These are phyloP conservation scores for Tyrannus savana DNA, from an alignment of 2,113 vertebrate genomes.

Conservation along the genomic window DNA sequence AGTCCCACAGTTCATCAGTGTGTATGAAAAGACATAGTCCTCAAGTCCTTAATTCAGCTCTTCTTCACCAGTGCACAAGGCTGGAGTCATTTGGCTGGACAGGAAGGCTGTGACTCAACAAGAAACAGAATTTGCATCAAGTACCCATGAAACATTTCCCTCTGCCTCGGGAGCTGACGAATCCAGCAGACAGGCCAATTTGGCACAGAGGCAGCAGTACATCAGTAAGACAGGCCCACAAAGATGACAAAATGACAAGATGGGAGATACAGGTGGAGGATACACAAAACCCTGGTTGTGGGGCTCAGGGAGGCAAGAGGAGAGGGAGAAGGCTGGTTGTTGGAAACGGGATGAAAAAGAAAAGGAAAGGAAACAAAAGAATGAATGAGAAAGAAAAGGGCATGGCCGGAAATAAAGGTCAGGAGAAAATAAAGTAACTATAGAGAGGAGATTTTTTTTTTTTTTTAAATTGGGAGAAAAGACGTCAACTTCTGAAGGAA, in stretches of 20 bases:
- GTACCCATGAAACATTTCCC: neutral
- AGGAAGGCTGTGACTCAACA: neutral
- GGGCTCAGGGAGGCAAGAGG: neutral
- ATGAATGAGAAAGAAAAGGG: neutral
- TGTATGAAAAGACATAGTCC: neutral
- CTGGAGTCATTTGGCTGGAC: neutral
- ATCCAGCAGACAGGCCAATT: neutral
- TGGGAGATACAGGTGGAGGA: neutral
- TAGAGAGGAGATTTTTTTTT: neutral
- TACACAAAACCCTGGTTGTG: neutral
- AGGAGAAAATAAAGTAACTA: neutral
- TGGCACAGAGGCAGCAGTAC: neutral
- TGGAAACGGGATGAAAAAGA: neutral
- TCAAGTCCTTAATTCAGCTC: neutral
- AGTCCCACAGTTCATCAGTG: neutral
- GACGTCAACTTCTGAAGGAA: neutral
- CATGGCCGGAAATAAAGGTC: neutral
- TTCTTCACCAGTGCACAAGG: neutral
- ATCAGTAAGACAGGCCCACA: neutral
- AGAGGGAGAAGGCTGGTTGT: neutral
- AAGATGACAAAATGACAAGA: conserved; percentile 1
- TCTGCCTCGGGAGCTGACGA: neutral
- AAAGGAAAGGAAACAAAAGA: neutral
- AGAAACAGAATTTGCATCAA: neutral
- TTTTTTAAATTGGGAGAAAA: neutral